A percentile compares a stretch with the other conserved stretches of the same genome.
Evolutionary conservation across 1,140 invertebrate species (phyloP).

Genomic region (Hyles vespertilio): DNA sequence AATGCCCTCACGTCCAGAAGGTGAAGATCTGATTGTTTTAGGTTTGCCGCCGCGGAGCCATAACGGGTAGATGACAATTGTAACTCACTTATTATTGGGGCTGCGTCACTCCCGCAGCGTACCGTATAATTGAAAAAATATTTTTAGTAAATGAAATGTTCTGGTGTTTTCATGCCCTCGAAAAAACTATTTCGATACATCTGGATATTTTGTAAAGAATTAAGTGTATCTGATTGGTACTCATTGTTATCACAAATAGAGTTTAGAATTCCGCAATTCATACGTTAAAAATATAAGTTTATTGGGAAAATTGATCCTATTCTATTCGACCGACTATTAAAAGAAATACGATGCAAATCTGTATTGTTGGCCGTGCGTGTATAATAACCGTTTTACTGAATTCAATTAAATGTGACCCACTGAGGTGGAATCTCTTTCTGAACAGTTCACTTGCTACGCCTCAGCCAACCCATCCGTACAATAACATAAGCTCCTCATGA

Average conservation of each 20-base stretch:
- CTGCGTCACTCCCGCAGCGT: not conserved
- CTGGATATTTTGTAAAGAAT: no score
- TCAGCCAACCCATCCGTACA: constrained; percentile 21
- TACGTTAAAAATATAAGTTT: no score
- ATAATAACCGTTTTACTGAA: constrained; percentile 61
- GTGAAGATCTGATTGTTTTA: constrained; percentile 26
- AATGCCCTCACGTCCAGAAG: constrained; percentile 27
- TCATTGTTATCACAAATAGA: no score
- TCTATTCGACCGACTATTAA: not conserved
- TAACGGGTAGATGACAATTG: constrained; percentile 8
- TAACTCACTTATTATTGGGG: constrained; percentile 3
- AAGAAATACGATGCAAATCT: constrained; percentile 46
- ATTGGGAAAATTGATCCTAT: no score
- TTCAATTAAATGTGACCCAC: constrained; percentile 72
- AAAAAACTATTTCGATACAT: no score
- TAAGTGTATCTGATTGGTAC: no score
- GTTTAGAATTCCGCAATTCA: no score
- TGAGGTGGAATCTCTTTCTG: constrained; percentile 37
- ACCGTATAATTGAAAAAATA: not conserved
- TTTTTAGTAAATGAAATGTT: no score
- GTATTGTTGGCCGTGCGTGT: constrained; percentile 63
- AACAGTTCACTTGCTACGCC: constrained; percentile 31
- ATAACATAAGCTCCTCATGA: constrained; percentile 35
- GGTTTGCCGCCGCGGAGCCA: constrained; percentile 12
- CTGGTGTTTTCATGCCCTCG: no score